Evolutionary conservation across 2,888 invertebrate species (phyloP).

Genomic region (Crioceris asparagi): DNA sequence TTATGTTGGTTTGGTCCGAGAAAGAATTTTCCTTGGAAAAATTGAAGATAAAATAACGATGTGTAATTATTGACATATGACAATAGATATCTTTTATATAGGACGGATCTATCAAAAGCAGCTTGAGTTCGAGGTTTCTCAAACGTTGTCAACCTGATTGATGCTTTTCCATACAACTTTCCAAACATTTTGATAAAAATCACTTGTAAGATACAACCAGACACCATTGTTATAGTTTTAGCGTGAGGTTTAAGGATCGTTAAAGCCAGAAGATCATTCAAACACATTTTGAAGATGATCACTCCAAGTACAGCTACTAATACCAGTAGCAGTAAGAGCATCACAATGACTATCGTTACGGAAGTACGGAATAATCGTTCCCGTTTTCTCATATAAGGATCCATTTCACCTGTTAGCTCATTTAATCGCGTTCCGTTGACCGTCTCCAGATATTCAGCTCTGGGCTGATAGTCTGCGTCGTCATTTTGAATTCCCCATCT

Average conservation of each 20-base stretch:
- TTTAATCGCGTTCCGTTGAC: no score
- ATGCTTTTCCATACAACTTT: slow-evolving; percentile 21
- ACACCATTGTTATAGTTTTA: slow-evolving; percentile 13
- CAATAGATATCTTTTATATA: slow-evolving; percentile 31
- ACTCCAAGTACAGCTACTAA: slow-evolving; percentile 14
- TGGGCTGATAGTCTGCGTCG: no score
- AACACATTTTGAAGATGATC: slow-evolving; percentile 4
- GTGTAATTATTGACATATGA: slow-evolving; percentile 31
- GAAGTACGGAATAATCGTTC: no score
- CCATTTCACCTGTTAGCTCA: no score
- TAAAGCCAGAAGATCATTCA: neutral
- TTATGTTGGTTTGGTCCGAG: slow-evolving; percentile 11
- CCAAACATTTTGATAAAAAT: slow-evolving; percentile 24
- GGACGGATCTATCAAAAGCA: slow-evolving; percentile 30
- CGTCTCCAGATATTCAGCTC: no score
- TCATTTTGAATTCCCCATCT: slow-evolving; percentile 5
- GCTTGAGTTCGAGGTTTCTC: slow-evolving; percentile 33
- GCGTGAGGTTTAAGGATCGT: slow-evolving; percentile 6
- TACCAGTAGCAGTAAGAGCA: no score
- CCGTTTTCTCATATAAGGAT: no score
- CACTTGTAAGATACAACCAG: slow-evolving; percentile 21
- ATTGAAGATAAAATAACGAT: slow-evolving; percentile 30
- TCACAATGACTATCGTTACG: no score
- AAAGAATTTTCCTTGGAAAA: slow-evolving; percentile 24
- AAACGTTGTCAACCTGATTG: slow-evolving; percentile 28